Conservation (phyloP, 2,797 vertebrate genomes). For the Sebastes oblongus region DNA sequence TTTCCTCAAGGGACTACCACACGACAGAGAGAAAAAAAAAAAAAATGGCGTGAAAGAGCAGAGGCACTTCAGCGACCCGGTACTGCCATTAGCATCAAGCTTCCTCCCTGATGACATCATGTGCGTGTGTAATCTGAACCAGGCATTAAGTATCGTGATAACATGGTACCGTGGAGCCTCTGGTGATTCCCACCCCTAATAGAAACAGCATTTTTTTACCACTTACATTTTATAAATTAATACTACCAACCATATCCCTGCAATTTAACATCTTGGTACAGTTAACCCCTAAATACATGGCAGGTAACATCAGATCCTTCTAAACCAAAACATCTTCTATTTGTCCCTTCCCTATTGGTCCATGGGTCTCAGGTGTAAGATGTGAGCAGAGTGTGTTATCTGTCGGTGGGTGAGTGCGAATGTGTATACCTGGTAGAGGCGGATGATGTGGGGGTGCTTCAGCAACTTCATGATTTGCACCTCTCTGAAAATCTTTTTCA, state of each 20-base stretch:
- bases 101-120: no score
- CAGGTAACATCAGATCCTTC: neutral
- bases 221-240: neutral
- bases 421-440: slow-evolving; percentile 92
- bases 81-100: no score
- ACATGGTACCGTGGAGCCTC: no score
- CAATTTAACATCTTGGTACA: neutral
- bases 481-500: slow-evolving; percentile 99
- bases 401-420: slow-evolving; percentile 32
- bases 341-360: neutral
- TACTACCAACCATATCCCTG: neutral
- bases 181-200: no score
- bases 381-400: slow-evolving; percentile 6
- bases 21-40: no score
- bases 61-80: fast-evolving
- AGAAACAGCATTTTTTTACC: neutral
- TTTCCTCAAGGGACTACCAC: no score
- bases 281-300: neutral
- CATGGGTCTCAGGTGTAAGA: slow-evolving; percentile 13
- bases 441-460: slow-evolving; percentile 97
- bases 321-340: neutral
- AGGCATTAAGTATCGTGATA: no score
- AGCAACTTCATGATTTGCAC: slow-evolving; percentile 99
- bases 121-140: no score
- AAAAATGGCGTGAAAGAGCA: no score